phyloP scores from a whole-genome alignment of 2,888 invertebrate genomes.

The Caenorhabditis macrosperma region DNA sequence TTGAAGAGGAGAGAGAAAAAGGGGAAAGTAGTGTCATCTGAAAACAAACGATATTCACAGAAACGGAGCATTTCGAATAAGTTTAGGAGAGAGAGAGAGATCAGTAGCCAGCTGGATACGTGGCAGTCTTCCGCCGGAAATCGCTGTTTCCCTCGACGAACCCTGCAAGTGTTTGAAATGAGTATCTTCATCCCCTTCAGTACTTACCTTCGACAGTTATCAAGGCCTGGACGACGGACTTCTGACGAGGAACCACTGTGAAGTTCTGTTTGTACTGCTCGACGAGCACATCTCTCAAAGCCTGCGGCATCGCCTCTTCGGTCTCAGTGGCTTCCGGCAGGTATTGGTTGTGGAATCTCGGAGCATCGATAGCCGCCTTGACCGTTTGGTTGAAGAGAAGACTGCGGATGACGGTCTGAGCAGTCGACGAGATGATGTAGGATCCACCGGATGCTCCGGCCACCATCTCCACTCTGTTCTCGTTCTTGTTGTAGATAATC shows the following conservation, averaged over 20 bases:
- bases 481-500: constrained; percentile 85
- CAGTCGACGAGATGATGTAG: constrained; percentile 89
- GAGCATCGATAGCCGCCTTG: constrained; percentile 84
- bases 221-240: constrained; percentile 77
- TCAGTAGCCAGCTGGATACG: constrained; percentile 78
- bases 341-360: constrained; percentile 78
- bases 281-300: constrained; percentile 71
- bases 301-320: constrained; percentile 85
- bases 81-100: constrained; percentile 15
- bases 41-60: constrained; percentile 46
- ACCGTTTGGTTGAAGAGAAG: constrained; percentile 88
- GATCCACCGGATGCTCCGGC: constrained; percentile 93
- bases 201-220: constrained; percentile 64
- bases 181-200: too few species aligned
- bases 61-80: constrained; percentile 34
- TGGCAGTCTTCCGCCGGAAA: constrained; percentile 76
- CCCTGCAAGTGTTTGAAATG: constrained; percentile 63
- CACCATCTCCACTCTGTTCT: constrained; percentile 84
- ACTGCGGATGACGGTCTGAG: constrained; percentile 84
- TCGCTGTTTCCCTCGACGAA: constrained; percentile 79
- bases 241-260: constrained; percentile 70
- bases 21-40: constrained; percentile 4
- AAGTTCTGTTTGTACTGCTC: constrained; percentile 76
- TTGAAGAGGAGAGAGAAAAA: neutral
- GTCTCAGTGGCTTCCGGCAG: constrained; percentile 86